Evolutionary conservation across 2,888 invertebrate species (phyloP).

Genomic region (Odontothrips loti): DNA sequence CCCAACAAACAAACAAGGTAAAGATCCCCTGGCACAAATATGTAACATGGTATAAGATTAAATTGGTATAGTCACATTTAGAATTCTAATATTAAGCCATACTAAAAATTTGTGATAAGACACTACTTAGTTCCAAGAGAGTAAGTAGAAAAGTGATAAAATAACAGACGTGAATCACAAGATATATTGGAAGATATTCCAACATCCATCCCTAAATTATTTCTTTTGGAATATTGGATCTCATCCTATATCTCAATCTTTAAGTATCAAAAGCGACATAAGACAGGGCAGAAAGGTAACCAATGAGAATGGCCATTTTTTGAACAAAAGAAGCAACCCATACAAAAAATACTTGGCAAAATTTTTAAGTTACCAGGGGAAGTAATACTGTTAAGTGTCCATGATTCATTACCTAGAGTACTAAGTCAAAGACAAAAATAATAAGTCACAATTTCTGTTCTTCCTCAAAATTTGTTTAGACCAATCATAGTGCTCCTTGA

Average conservation of each 20-base stretch:
- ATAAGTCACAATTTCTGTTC: constrained; percentile 27
- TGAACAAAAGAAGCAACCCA: neutral
- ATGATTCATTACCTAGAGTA: neutral
- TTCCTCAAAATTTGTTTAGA: constrained; percentile 28
- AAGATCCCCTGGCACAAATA: constrained; percentile 40
- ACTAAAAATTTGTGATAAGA: constrained; percentile 13
- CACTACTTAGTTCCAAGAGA: neutral
- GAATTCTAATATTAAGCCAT: constrained; percentile 6
- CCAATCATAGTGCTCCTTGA: constrained; percentile 26
- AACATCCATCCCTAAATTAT: neutral
- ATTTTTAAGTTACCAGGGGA: neutral
- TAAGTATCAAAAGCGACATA: neutral
- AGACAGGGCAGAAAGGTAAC: neutral
- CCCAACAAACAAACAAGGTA: constrained; percentile 40
- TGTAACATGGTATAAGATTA: constrained; percentile 32
- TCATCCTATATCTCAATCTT: neutral
- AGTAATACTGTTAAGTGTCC: neutral
- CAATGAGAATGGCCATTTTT: neutral
- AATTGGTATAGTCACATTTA: neutral
- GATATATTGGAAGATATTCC: neutral
- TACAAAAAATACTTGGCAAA: neutral
- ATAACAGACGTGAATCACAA: constrained; percentile 11
- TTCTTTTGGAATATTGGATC: neutral
- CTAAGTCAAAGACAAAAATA: constrained; percentile 18
- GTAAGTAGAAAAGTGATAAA: constrained; percentile 23